Evolutionary conservation across 1,140 invertebrate genomes (phyloP), one percentile per base, ranked within the genome.

Genomic region (Pygmarrhopalites habei): DNA sequence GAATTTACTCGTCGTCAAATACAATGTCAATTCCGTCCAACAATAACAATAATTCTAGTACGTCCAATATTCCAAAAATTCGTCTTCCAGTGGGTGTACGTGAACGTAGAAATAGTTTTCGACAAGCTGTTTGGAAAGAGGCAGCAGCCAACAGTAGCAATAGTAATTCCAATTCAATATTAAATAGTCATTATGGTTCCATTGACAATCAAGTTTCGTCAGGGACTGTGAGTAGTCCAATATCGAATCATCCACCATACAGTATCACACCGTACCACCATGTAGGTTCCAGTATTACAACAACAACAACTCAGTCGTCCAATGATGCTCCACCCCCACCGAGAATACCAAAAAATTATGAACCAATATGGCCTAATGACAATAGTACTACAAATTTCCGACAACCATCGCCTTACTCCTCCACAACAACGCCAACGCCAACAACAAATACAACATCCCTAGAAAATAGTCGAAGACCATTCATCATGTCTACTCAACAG

Each of bases 101-200:
- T 17, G 76, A 78, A 58, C 60, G 77, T 52, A 62, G 77, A 39
- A 76, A 77, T 60, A 78, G 77, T 68, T 78, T 77, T 69, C 66
- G 76, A 25, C 74, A 77, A 66, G 77, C 77, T 10, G 72, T 78
- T 15, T 72, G 70, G 61, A 76, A 72, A 64, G 70, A 72, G 39
- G 60, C 47, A 56, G 46, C 25, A 49, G 44, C 32, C 19, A 12
- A 61, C 14, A 4, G 4, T 23, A 30, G 12, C 26, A 53, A 10
- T 21, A 53, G 10, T 53, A 30, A 53, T 30, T 5, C 4, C n/a
- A 47, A 23, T 35, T 7, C 5, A 7, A 35, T 7, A 7, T 7
- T 7, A 35, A 47, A 47, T 47, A 7, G 19, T 47, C 4, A 10
- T 47, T 5, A 47, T 47, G n/a, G 23, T 5, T 41, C 39, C 39